Evolutionary conservation across 1,140 invertebrate species (phyloP), one percentile per base, ranked within the genome.

Genomic region (Phortica variegata): DNA sequence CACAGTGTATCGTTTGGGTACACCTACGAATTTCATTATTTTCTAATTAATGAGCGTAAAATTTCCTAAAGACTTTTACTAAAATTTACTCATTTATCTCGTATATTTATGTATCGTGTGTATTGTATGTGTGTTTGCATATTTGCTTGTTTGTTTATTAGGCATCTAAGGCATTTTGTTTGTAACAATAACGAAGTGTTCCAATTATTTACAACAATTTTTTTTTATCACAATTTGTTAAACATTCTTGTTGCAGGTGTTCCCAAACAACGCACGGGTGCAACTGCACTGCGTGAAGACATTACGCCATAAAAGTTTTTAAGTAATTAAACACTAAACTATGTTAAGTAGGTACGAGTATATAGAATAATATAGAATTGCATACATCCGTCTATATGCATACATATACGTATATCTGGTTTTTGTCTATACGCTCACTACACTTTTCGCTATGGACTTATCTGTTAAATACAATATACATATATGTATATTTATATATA

Each of bases 211-310:
- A 38, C 36, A 38, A 38, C 53, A 58, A 56, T 58, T 58, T 53
- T 55, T 56, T 52, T 47, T 62, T 62, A 60, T 65, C 60, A 65
- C 63, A 65, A 58, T 54, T 68, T 62, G 52, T 60, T 49, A 38
- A 53, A 51, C 45, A 43, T 48, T 40, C 42, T 58, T 46, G 23
- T 26, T 18, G 48, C 49, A 52, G 43, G 43, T 54, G 33, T 58
- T 54, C n/a, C n/a, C n/a, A n/a, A n/a, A n/a, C n/a, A n/a, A n/a
- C n/a, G n/a, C n/a, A n/a, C n/a, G n/a, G n/a, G n/a, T n/a, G n/a
- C n/a, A n/a, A n/a, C n/a, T n/a, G n/a, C n/a, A n/a, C n/a, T n/a
- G n/a, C n/a, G n/a, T n/a, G n/a, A n/a, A n/a, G n/a, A n/a, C n/a
- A n/a, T n/a, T n/a, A n/a, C n/a, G n/a, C n/a, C n/a, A n/a, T n/a